phyloP scores from a whole-genome alignment of 2,888 invertebrate genomes.

The Lysandra bellargus region DNA sequence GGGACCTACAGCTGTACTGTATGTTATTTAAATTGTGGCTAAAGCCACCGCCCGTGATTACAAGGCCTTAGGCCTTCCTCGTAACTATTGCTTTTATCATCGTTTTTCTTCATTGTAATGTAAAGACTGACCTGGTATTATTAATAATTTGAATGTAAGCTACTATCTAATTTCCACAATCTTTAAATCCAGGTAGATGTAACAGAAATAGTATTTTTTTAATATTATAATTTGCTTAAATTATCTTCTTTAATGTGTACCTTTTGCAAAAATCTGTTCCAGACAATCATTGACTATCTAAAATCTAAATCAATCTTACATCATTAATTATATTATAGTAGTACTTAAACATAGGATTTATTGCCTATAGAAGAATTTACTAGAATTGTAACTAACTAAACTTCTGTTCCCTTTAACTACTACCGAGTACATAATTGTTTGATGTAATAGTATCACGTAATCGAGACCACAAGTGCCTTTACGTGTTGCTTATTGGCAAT shows the following conservation, averaged over 20 bases:
- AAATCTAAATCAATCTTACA: neutral
- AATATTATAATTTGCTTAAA: too few species aligned
- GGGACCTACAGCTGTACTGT: neutral
- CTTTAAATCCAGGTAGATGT: neutral
- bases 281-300: too few species aligned
- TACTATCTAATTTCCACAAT: neutral
- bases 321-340: neutral
- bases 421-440: conserved; percentile 14
- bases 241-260: neutral
- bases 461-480: neutral
- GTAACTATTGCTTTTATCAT: neutral
- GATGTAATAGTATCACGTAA: conserved; percentile 11
- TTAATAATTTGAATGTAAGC: neutral
- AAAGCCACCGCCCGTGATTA: neutral
- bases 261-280: neutral
- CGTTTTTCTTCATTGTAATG: neutral
- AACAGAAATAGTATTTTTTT: neutral
- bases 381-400: neutral
- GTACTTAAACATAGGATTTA: neutral
- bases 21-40: neutral
- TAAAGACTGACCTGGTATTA: neutral
- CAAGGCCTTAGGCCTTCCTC: conserved; percentile 9
- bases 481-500: conserved; percentile 18
- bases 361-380: neutral
- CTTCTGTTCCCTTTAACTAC: neutral